A percentile compares a stretch with the other conserved stretches of the same genome.
phyloP scores from a whole-genome alignment of 2,888 invertebrate species.

The Lasioglossum zephyrum region DNA sequence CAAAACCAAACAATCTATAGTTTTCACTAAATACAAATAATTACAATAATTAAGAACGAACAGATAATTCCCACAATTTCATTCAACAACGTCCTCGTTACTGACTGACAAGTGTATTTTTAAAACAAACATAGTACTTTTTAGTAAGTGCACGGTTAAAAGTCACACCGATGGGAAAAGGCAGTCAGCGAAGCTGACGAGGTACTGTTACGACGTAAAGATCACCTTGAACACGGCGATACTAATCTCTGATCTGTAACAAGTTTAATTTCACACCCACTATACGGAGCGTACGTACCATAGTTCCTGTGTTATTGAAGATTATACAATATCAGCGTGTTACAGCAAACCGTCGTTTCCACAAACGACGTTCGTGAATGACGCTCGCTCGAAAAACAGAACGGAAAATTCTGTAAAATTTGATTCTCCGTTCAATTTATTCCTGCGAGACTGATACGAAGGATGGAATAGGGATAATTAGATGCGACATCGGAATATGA shows the following conservation, averaged over 20 bases:
- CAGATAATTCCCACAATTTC: neutral
- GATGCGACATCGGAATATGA: neutral
- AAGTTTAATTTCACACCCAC: slow-evolving; percentile 1
- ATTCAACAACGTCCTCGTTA: neutral
- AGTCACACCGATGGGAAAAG: neutral
- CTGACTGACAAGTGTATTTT: neutral
- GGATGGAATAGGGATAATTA: neutral
- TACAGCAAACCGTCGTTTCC: neutral
- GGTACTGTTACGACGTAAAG: neutral
- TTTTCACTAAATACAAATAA: neutral
- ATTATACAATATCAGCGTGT: neutral
- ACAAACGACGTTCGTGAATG: neutral
- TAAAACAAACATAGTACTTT: neutral
- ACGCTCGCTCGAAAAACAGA: neutral
- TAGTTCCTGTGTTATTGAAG: slow-evolving; percentile 11
- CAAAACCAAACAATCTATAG: neutral
- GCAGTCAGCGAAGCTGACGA: neutral
- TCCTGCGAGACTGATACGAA: neutral
- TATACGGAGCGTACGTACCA: neutral
- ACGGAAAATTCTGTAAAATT: neutral
- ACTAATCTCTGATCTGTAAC: slow-evolving; percentile 1
- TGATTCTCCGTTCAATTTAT: neutral
- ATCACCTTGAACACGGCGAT: neutral
- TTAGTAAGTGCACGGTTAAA: neutral
- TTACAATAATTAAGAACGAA: neutral